A percentile compares a stretch with the other conserved stretches of the same genome.
Conservation (phyloP, 2,113 vertebrate species). For the Hypocryptadius cinnamomeus region DNA sequence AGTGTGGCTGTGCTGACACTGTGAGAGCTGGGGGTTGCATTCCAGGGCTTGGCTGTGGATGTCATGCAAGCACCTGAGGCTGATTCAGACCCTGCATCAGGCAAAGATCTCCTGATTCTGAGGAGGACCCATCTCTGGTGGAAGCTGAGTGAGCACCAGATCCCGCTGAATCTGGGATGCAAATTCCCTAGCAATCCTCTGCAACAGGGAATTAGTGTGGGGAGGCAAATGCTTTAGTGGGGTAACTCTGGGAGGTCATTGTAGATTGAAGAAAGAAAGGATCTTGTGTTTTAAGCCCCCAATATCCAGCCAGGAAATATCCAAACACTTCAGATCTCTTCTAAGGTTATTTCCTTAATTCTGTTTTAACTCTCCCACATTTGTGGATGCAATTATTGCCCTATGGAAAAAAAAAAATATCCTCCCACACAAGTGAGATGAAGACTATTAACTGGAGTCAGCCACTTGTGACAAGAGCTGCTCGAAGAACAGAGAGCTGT, state of each 20-base stretch:
- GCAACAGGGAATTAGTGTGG: background rate
- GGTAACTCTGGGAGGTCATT: background rate
- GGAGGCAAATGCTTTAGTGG: background rate
- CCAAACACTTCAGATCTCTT: background rate
- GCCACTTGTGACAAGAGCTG: slow-evolving; percentile 28
- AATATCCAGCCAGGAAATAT: background rate
- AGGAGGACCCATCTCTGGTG: background rate
- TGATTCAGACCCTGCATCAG: background rate
- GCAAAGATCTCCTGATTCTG: background rate
- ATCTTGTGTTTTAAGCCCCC: background rate
- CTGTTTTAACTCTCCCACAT: background rate
- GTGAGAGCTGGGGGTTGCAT: background rate
- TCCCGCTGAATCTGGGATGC: background rate
- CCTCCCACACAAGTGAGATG: background rate
- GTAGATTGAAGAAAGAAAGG: background rate
- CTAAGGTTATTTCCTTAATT: background rate
- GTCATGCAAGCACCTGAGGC: background rate
- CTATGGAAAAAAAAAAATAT: background rate
- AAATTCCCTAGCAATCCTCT: background rate
- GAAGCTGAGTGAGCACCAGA: background rate
- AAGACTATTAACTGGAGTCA: background rate
- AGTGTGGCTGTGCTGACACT: background rate
- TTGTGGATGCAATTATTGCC: background rate
- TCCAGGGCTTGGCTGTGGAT: background rate
- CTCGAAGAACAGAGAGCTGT: background rate